Base-by-base conservation (phyloP, 1,140 invertebrate species). In the Drepana arcuata region DNA sequence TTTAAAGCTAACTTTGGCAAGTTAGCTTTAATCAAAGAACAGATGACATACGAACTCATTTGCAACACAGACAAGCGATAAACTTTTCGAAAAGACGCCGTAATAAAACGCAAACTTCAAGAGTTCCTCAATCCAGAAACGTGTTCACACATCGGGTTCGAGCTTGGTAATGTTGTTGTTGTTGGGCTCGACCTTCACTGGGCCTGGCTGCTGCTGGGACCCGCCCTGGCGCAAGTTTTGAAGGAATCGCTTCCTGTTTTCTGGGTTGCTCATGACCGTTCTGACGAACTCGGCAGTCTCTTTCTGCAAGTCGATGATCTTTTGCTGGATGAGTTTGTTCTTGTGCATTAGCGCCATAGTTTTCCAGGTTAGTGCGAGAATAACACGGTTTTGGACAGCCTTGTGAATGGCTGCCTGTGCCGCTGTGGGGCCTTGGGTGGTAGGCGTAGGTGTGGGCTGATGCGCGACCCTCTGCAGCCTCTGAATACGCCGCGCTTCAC, bases 301-400 rank as follows among this genome's bases (percentile, higher is more conserved):
- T 21, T 66, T 69, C 44, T 79, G 72, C 7, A 81, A 40, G 14
- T 54, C 74, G 3, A 79, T 62, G n/a, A 81, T 81, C 37, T 75
- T 81, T 32, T 81, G 66, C 52, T 81, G 77, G 15, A 81, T 81
- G 1, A 81, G 38, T 26, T 51, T 67, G 41, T 81, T 81, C 40
- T 70, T 81, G 15, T 79, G 77, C 72, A 81, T 73, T 1, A 81
- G 60, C 0, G 58, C 60, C 18, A 81, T 59, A 2, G 77, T 81
- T 41, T 75, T 77, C 63, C 66, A 77, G 3, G 77, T 72, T 0
- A 81, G 48, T 29, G 79, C 66, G 7, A 77, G 44, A 14, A 81
- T 77, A 12, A 77, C 58, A n/a, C 70, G 44, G 34, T 66, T 77
- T 41, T 81, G 72, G n/a, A 53, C 59, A 14, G 34, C 33, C 18